Percentiles rank a stretch among this genome's conserved stretches.
These are phyloP conservation scores for Sciaenops ocellatus DNA, from an alignment of 2,797 vertebrate species.

Conservation along the genomic window DNA sequence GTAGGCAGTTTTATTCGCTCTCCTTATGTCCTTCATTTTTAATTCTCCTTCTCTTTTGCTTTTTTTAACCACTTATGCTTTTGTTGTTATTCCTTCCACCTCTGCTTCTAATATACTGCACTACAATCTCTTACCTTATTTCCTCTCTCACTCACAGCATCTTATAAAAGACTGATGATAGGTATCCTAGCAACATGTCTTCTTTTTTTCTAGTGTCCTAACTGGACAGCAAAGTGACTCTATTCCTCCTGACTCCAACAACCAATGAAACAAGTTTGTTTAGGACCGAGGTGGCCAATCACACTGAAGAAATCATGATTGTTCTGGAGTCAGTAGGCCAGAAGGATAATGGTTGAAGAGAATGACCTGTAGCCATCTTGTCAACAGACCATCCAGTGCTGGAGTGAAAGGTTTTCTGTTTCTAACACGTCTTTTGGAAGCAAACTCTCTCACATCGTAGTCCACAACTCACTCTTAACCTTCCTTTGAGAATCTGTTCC, in stretches of 20 bases:
- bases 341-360: slow-evolving; percentile 38
- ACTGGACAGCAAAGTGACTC: slow-evolving; percentile 54
- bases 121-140: slow-evolving; percentile 25
- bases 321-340: slow-evolving; percentile 57
- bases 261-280: slow-evolving; percentile 48
- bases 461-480: background rate
- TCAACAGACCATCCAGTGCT: slow-evolving; percentile 32
- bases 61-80: background rate
- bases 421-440: background rate
- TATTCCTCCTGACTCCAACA: slow-evolving; percentile 42
- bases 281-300: slow-evolving; percentile 38
- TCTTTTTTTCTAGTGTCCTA: slow-evolving; percentile 41
- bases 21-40: slow-evolving; percentile 18
- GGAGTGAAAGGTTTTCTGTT: slow-evolving; percentile 24
- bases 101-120: slow-evolving; percentile 23
- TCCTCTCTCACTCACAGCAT: slow-evolving; percentile 7
- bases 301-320: slow-evolving; percentile 39
- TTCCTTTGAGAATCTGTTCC: background rate
- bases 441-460: background rate
- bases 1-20: slow-evolving; percentile 26
- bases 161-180: slow-evolving; percentile 52
- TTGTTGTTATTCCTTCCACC: background rate
- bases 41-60: background rate
- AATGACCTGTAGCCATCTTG: slow-evolving; percentile 43
- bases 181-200: slow-evolving; percentile 72